Conservation (phyloP, 2,113 vertebrate species). For the Gorsachius goisagi region DNA sequence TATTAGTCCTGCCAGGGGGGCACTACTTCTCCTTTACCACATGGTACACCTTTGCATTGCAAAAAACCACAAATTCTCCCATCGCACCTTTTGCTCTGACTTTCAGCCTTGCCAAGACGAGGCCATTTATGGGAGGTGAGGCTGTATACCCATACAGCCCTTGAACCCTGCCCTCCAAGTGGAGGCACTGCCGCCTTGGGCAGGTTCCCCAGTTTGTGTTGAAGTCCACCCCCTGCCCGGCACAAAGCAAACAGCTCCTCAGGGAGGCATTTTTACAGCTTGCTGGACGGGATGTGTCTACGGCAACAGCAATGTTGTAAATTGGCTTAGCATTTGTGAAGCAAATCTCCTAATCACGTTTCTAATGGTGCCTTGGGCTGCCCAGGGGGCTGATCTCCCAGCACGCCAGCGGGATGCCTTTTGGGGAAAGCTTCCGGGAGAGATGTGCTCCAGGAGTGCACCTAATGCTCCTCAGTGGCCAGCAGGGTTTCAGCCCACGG, state of each 20-base stretch:
- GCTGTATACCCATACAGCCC: accelerated
- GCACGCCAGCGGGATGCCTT: accelerated
- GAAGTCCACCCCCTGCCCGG: background rate
- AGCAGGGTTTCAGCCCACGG: accelerated
- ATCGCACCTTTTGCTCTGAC: background rate
- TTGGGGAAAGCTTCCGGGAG: background rate
- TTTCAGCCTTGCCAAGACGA: background rate
- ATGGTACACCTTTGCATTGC: background rate
- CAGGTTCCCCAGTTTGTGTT: background rate
- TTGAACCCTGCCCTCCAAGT: background rate
- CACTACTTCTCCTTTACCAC: background rate
- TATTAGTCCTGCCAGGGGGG: background rate
- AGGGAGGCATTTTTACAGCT: background rate
- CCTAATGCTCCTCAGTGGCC: background rate
- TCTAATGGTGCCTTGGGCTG: background rate
- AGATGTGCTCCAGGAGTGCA: background rate
- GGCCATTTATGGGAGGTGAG: accelerated
- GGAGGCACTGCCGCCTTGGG: background rate
- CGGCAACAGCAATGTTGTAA: background rate
- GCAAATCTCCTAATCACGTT: background rate
- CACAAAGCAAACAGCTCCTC: background rate
- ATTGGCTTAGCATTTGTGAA: background rate
- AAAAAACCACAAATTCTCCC: background rate
- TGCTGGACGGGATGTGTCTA: background rate
- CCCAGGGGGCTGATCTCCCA: background rate